Evolutionary conservation across 2,888 invertebrate genomes (phyloP).

Genomic region (Lycia hirtaria): DNA sequence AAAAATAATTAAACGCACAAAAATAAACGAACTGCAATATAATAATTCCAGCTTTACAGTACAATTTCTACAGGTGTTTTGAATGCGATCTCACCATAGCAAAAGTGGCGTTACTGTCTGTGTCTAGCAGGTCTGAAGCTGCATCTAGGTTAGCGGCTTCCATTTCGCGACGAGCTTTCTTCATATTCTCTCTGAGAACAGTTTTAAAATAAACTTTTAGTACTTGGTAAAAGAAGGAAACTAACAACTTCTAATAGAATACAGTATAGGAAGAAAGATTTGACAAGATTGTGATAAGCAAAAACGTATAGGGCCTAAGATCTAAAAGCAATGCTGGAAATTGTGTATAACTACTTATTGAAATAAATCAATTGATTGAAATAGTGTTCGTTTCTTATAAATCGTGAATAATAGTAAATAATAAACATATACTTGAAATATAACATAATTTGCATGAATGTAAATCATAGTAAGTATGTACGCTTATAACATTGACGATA

Average conservation of each 20-base stretch:
- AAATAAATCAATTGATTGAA: no score
- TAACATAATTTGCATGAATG: no score
- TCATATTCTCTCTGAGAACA: constrained; percentile 89
- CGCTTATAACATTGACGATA: no score
- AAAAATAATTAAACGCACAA: constrained; percentile 6
- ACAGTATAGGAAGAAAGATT: background rate
- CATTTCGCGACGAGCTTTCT: constrained; percentile 94
- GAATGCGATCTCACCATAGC: constrained; percentile 92
- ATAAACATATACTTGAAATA: no score
- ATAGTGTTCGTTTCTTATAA: no score
- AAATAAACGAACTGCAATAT: constrained; percentile 28
- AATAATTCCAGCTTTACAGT: constrained; percentile 22
- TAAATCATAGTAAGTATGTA: no score
- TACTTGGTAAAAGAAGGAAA: background rate
- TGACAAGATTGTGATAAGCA: background rate
- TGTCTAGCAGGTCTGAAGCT: constrained; percentile 93
- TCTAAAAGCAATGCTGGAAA: background rate
- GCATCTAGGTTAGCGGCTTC: constrained; percentile 95
- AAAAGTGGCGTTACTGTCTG: constrained; percentile 95
- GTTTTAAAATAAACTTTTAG: background rate
- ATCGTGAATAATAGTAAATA: no score
- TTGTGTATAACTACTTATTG: background rate
- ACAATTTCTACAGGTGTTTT: constrained; percentile 29
- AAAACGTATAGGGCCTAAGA: background rate
- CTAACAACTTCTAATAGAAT: background rate